A percentile compares a stretch with the other conserved stretches of the same genome.
These are phyloP conservation scores for Nomada fucata DNA, from an alignment of 2,888 invertebrate species.

Conservation along the genomic window DNA sequence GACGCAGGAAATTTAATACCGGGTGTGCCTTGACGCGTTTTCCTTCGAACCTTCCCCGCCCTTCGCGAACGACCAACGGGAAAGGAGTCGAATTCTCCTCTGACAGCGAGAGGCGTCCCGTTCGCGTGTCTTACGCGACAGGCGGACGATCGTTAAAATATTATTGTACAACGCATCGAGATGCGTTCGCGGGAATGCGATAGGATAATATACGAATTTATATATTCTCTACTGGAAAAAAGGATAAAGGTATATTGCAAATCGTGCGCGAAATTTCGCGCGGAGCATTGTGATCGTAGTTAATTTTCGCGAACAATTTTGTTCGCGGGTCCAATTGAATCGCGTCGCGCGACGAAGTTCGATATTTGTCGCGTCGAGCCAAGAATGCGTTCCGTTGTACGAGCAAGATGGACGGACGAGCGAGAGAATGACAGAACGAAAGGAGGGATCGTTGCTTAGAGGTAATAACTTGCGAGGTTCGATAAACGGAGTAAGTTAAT, in stretches of 20 bases:
- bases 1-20: slow-evolving; percentile 37
- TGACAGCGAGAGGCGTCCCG: not conserved
- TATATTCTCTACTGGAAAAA: not conserved
- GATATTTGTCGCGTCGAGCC: not conserved
- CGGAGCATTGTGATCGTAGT: not conserved
- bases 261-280: not conserved
- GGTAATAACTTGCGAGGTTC: not conserved
- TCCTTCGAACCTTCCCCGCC: slow-evolving; percentile 28
- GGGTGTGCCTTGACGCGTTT: slow-evolving; percentile 58
- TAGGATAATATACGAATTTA: not conserved
- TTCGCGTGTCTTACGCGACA: not conserved
- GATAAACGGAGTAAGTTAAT: slow-evolving; percentile 6
- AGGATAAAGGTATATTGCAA: not conserved
- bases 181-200: not conserved
- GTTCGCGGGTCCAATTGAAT: not conserved
- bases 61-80: not conserved
- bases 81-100: not conserved
- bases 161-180: not conserved
- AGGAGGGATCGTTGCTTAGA: no score
- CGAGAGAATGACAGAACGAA: no score
- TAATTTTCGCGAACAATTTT: not conserved
- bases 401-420: no score
- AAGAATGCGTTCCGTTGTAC: not conserved
- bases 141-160: not conserved
- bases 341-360: not conserved